These are phyloP conservation scores for Drosophila affinis DNA, from an alignment of 2,888 invertebrate genomes.

Conservation along the genomic window DNA sequence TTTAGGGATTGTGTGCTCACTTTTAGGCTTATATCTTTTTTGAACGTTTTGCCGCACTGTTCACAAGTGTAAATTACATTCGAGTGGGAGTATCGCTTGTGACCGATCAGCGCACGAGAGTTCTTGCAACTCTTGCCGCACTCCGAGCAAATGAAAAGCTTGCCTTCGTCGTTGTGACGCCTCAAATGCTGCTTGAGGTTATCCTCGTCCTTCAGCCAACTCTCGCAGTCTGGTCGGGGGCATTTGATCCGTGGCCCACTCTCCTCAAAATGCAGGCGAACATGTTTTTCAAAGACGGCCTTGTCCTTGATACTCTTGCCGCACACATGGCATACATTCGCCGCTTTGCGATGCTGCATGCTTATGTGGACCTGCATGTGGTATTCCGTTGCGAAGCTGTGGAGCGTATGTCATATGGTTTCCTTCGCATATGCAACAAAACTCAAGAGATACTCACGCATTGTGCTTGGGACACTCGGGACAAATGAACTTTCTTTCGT, in stretches of 20 bases:
- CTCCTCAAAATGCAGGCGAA: constrained; percentile 81
- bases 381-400: constrained; percentile 82
- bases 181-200: constrained; percentile 82
- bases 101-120: constrained; percentile 81
- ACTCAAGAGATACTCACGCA: constrained; percentile 56
- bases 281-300: constrained; percentile 82
- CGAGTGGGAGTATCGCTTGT: constrained; percentile 82
- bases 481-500: constrained; percentile 75
- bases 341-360: constrained; percentile 80
- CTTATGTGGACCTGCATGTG: constrained; percentile 80
- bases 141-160: constrained; percentile 74
- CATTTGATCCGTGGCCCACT: constrained; percentile 83
- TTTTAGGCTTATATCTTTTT: constrained; percentile 81
- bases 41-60: constrained; percentile 83
- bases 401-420: background rate
- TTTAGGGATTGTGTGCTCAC: constrained; percentile 46
- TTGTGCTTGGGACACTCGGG: constrained; percentile 74
- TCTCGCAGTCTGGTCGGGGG: constrained; percentile 81
- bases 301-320: constrained; percentile 83
- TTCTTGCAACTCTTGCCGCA: constrained; percentile 82
- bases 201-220: constrained; percentile 83
- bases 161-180: constrained; percentile 80
- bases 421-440: too few species aligned
- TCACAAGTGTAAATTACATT: constrained; percentile 78
- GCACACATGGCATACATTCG: constrained; percentile 83